Evolutionary conservation across 2,113 vertebrate genomes (phyloP), one percentile per base, ranked within the genome.

Genomic region (Psettodes erumei): DNA sequence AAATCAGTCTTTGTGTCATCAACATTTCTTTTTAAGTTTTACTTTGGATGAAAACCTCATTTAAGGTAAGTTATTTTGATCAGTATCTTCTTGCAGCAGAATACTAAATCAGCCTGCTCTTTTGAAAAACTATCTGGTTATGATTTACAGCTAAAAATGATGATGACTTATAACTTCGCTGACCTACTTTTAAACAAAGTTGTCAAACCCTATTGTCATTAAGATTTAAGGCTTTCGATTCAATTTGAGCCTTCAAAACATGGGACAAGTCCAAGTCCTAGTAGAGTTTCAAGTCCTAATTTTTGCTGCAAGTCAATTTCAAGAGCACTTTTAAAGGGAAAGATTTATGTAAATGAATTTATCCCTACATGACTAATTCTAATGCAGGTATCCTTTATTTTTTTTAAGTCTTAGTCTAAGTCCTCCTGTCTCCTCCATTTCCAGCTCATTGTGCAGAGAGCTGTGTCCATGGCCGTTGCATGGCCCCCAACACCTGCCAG

Each of bases 401-500:
- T n/a, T 43, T 67, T 21, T 7, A 18, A 35, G 37, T 51, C 5
- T 62, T 2, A 38, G n/a, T 69, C 72, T 86, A n/a, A n/a, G 62
- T 82, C 78, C 80, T 88, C 23, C 33, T 88, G 86, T 83, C 85
- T 81, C 50, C 45, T 60, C 51, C 47, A 21, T 30, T 32, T 93
- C 79, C 94, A 99, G 98, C 98, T 87, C 95, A 96, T 83, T 99
- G 98, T 88, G 88, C 94, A 90, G 96, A 97, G 91, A 97, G 96
- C 95, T 99, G 98, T 64, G 95, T 98, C 82, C 97, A 99, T 0
- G 98, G 98, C 73, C 97, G 94, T 59, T 99, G 98, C 45, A 90
- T 96, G 84, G 97, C 98, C 93, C 98, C 98, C 25, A 97, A 96
- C 96, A 99, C 96, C 96, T 99, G 98, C 95, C 97, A 97, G 89